phyloP scores from a whole-genome alignment of 2,797 vertebrate genomes.

The Decapterus maruadsi region DNA sequence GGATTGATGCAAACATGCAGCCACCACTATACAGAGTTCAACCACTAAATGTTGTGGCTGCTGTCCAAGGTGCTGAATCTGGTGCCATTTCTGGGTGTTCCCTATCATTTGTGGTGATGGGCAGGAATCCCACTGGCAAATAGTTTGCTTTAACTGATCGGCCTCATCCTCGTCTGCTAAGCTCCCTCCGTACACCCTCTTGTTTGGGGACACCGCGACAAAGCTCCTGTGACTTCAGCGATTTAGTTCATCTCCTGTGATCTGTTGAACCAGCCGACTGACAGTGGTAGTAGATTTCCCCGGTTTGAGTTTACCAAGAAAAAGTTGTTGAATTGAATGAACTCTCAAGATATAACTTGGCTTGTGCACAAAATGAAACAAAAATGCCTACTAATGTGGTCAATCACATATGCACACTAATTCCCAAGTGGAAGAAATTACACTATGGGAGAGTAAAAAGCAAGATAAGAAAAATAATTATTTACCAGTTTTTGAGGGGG shows the following conservation, averaged over 20 bases:
- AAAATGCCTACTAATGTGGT: not conserved
- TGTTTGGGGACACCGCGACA: not conserved
- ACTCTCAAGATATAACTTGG: not conserved
- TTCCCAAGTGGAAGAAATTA: not conserved
- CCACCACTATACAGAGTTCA: not conserved
- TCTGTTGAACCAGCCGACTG: not conserved
- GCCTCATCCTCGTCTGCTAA: conserved; percentile 11
- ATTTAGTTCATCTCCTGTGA: not conserved
- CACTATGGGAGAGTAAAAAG: not conserved
- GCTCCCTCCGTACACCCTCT: conserved; percentile 2
- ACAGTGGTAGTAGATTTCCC: not conserved
- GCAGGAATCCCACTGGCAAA: not conserved
- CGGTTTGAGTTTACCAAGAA: too few relatives aligned
- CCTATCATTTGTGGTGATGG: not conserved
- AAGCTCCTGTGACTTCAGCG: not conserved
- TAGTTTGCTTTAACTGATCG: conserved; percentile 15
- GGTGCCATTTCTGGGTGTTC: not conserved
- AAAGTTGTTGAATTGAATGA: conserved; percentile 7
- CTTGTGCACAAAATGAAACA: not conserved
- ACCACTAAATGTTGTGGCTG: not conserved
- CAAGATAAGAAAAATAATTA: not conserved
- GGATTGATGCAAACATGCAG: not conserved
- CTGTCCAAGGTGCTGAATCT: conserved; percentile 54
- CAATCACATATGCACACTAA: not conserved
- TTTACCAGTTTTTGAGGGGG: not conserved